These are phyloP conservation scores for Dicentrarchus labrax DNA, from an alignment of 2,113 vertebrate species.

Conservation along the genomic window DNA sequence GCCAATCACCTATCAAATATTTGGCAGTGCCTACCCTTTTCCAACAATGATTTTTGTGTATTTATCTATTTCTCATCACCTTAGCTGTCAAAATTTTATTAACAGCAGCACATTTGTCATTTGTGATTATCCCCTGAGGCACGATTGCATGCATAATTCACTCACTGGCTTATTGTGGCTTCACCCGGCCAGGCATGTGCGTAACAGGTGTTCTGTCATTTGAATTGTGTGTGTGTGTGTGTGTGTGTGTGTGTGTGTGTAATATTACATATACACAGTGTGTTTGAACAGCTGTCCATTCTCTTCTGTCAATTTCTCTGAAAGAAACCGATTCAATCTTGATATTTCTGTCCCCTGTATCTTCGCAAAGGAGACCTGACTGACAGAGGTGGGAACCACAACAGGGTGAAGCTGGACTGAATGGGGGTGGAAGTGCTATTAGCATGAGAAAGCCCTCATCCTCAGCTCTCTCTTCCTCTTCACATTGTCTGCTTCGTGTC, in stretches of 20 bases:
- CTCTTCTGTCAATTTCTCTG: conserved; percentile 1
- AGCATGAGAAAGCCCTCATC: conserved; percentile 77
- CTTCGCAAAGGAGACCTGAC: conserved; percentile 12
- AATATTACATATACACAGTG: background rate
- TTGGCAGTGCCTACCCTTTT: too few species aligned
- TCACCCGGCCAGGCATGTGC: background rate
- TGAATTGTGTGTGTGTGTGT: background rate
- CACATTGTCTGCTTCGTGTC: conserved; percentile 54
- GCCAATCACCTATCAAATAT: too few species aligned
- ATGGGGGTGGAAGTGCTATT: conserved; percentile 66
- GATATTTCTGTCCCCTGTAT: conserved; percentile 40
- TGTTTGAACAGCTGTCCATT: background rate
- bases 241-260: background rate
- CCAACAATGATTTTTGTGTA: too few species aligned
- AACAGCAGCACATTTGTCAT: background rate
- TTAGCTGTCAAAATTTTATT: too few species aligned
- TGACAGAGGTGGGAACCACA: conserved; percentile 53
- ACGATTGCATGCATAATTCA: background rate
- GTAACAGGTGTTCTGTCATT: background rate
- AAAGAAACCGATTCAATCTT: conserved; percentile 48
- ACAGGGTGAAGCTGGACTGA: conserved; percentile 43
- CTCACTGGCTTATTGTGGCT: background rate
- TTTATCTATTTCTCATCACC: background rate
- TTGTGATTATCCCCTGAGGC: background rate
- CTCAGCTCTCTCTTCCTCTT: conserved; percentile 60